Base-by-base conservation (phyloP, 2,888 invertebrate genomes). In the Abscondita cerata region DNA sequence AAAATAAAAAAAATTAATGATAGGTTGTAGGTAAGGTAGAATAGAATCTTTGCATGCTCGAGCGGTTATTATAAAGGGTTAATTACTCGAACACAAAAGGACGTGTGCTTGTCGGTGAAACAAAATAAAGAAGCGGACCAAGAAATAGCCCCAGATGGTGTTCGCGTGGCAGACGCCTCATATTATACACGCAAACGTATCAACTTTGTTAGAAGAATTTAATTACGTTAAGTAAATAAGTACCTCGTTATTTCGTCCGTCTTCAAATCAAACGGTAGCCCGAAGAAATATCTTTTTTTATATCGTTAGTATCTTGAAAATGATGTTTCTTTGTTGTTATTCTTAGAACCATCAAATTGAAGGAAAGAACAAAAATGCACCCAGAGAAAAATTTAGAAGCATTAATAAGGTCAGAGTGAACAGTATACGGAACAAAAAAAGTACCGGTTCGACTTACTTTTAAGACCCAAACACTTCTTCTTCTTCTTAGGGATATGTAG, bases 21-120 rank as follows among this genome's bases (percentile, higher is more conserved):
- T 33, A 48, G 48, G 33, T 33, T 33, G 5, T 12, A 20, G 31
- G 18, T n/a, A n/a, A n/a, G 9, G 5, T 16, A 19, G 34, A 33
- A 50, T 48, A 19, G 46, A 53, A 62, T 59, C 40, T 64, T 62
- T 62, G 62, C 52, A 61, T 52, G 59, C 53, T 64, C 48, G 56
- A 50, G 46, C 44, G 51, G 52, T 33, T 58, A 52, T 60, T 59
- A 54, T 11, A 33, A 54, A 31, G 52, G 65, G 63, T 57, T 68
- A 69, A 69, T 69, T 69, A 69, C 58, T 62, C 58, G 38, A 60
- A 59, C 54, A 66, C 48, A 65, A 64, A 68, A 64, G 65, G 64
- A 64, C 69, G 65, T 65, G 69, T 68, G 69, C 69, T 65, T 53
- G 59, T 34, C 66, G 60, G 62, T 55, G 60, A 34, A 64, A 63